Conservation (phyloP, 1,140 invertebrate genomes). For the Meteorus sp. region DNA sequence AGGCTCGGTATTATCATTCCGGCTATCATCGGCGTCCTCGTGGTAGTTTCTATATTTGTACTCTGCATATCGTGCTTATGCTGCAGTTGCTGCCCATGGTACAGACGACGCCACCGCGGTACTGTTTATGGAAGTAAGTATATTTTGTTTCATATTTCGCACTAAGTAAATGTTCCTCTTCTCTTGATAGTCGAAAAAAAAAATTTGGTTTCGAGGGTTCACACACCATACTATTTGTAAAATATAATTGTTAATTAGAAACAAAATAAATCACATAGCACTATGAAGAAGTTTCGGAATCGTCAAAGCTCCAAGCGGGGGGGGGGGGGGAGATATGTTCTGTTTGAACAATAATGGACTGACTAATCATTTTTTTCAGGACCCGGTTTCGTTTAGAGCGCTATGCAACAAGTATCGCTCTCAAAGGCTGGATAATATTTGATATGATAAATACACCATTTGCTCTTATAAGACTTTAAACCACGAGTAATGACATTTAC, state of each 20-base stretch:
- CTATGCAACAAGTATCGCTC: slow-evolving; percentile 21
- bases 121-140: slow-evolving; percentile 48
- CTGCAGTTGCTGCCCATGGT: slow-evolving; percentile 49
- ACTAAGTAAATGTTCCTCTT: too few relatives aligned
- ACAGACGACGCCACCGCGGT: slow-evolving; percentile 44
- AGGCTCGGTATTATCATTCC: slow-evolving; percentile 35
- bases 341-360: slow-evolving; percentile 15
- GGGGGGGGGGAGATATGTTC: too few relatives aligned
- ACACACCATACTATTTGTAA: too few relatives aligned
- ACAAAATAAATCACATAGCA: too few relatives aligned
- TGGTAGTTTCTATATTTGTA: slow-evolving; percentile 32
- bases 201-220: too few relatives aligned
- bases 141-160: too few relatives aligned
- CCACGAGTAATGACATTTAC: not conserved
- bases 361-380: slow-evolving; percentile 38
- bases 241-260: too few relatives aligned
- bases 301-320: too few relatives aligned
- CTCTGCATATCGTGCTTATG: slow-evolving; percentile 46
- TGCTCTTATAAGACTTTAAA: not conserved
- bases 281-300: too few relatives aligned
- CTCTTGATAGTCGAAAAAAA: too few relatives aligned
- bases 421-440: slow-evolving; percentile 27
- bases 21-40: slow-evolving; percentile 9
- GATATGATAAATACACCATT: not conserved
- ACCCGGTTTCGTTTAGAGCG: slow-evolving; percentile 34